Base-by-base conservation (phyloP, 2,797 vertebrate genomes). In the Oceanodroma leucorhoa region DNA sequence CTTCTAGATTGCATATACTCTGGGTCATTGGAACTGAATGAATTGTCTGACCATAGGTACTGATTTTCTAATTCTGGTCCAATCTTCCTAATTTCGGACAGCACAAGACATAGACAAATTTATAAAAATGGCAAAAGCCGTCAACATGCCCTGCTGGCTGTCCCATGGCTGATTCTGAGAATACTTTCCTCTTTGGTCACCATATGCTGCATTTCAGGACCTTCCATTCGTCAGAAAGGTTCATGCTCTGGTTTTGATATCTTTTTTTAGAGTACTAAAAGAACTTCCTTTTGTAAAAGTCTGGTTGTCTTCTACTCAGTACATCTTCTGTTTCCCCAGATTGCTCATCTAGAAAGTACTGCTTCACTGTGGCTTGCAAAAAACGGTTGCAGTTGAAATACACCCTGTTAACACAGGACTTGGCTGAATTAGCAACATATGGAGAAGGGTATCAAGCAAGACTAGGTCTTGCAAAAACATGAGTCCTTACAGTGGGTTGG, bases 351-450 rank as follows among this genome's bases (percentile, higher is more conserved):
- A 46, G 43, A 73, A 78, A 58, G 53, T n/a, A 29, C 4, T 11
- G 8, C 6, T 67, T 61, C 14, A 41, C 14, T 32, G 17, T 32
- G 22, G 4, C 7, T 51, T 67, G 17, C 11, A 53, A 64, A 78
- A 72, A 45, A 1, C 29, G 22, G 8, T 9, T 43, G 18, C 24
- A n/a, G 6, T 43, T 70, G 32, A 55, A 77, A 77, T 4, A 36
- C 1, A 1, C 5, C 4, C 16, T n/a, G 4, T 60, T 72, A 77
- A 27, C 7, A 41, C 3, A 58, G 10, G 4, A 17, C 17, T 64
- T 55, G 5, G 4, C 30, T 77, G 29, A 38, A 51, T 5, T 77
- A 15, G 24, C 53, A 27, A 38, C 3, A 5, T 32, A 45, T 58
- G 45, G 14, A 50, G 11, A 16, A n/a, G 2, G 18, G 3, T 65